Conservation (phyloP, 2,888 invertebrate species). For the Empis stercorea region DNA sequence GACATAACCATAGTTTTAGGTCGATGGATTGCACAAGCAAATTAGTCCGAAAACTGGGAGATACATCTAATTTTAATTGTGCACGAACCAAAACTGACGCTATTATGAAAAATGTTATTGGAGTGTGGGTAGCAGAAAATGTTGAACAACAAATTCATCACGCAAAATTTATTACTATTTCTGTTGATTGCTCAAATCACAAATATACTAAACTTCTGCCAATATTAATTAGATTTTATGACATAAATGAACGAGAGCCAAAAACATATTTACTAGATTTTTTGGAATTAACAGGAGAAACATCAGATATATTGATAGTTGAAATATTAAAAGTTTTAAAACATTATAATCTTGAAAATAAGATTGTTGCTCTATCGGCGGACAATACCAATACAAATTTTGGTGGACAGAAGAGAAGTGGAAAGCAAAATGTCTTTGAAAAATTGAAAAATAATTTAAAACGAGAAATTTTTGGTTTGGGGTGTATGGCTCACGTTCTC, state of each 20-base stretch:
- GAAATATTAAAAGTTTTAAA: conserved; percentile 11
- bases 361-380: conserved; percentile 13
- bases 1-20: conserved; percentile 10
- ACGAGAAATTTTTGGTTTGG: conserved; percentile 15
- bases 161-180: background rate
- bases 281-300: background rate
- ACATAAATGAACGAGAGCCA: background rate
- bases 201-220: background rate
- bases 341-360: conserved; percentile 13
- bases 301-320: conserved; percentile 1
- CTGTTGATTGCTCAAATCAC: background rate
- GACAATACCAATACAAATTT: conserved; percentile 19
- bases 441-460: conserved; percentile 11
- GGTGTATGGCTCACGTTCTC: conserved; percentile 16
- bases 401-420: conserved; percentile 13
- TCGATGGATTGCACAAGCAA: conserved; percentile 9
- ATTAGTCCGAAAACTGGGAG: conserved; percentile 9
- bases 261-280: conserved; percentile 1
- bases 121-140: background rate
- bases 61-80: conserved; percentile 10
- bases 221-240: background rate
- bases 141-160: no score
- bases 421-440: conserved; percentile 14
- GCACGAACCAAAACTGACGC: conserved; percentile 11
- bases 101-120: conserved; percentile 5